Evolutionary conservation across 2,113 vertebrate genomes (phyloP), one percentile per base, ranked within the genome.

Genomic region (Jacana jacana): DNA sequence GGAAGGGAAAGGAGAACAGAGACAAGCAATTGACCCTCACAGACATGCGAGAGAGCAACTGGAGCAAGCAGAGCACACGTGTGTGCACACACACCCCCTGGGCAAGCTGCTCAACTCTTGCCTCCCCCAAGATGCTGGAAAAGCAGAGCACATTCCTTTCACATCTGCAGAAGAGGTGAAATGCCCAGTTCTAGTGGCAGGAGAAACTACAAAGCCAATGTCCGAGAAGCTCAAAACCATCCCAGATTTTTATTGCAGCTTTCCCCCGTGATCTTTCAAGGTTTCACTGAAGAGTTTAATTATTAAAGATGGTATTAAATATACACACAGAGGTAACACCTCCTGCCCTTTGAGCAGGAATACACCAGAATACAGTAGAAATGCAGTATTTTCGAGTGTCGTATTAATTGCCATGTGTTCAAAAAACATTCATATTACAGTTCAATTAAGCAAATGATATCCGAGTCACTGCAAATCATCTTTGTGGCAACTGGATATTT

Each of bases 301-400:
- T 27, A 93, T 82, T 94, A 84, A 96, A 76, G 46, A 37, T 5
- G 10, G 15, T 57, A 65, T 95, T 71, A 92, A 91, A 84, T 85
- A 88, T 31, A 75, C 8, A 80, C 33, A 35, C 35, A 24, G 15
- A 7, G 30, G 44, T 68, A 64, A n/a, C 77, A 55, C 64, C 61
- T 72, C 42, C 40, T 37, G 39, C 49, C 35, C 60, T 65, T 49
- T 12, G 64, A 52, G 81, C 16, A 11, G 37, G 33, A 52, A 46
- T 4, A 10, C n/a, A 12, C 24, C 19, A 54, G 35, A 57, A 51
- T 4, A 10, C 27, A 12, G 20, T 19, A 58, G 54, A 55, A 51
- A 64, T 11, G 39, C 60, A 44, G 40, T 3, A 46, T 71, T 90
- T 69, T 39, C 54, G 20, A 28, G 8, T 14, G 52, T 75, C 33